Base-by-base conservation (phyloP, 2,888 invertebrate species). In the Autographa pulchrina region DNA sequence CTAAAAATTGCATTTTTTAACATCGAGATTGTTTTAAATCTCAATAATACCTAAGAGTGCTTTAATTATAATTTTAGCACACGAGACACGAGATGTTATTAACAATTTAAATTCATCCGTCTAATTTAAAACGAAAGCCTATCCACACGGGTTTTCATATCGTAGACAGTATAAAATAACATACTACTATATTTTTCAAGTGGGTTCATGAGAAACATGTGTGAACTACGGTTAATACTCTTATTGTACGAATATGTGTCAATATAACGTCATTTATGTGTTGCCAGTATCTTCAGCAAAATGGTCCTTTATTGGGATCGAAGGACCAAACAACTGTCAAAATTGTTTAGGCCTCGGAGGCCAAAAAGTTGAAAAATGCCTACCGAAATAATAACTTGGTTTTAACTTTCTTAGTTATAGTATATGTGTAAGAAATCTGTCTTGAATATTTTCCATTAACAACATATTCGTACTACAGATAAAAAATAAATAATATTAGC, bases 401-500 rank as follows among this genome's bases (percentile, higher is more conserved):
- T 11, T 38, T 38, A 11, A 38, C 38, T 38, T 38, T 35, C 35
- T 38, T 38, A 38, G 11, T 11, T 38, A 38, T 38, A 8, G 35
- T 9, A 38, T 38, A 38, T 25, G 38, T n/a, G n/a, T n/a, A 25
- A 20, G 11, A 25, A 56, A 56, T 11, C 2, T 13, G 3, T 13
- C 11, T 48, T 20, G 20, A 54, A 11, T 25, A 25, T 56, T 56
- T 13, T 56, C 0, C 2, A 20, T 48, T 61, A 48, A 38, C 64
- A 64, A 67, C 70, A 77, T 38, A 85, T 80, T 77, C 65, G 61
- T 71, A 70, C n/a, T 59, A 62, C n/a, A 73, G 38, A 0, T 69
- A 60, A 68, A 68, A 20, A 80, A 84, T 74, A 74, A 84, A 82
- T 82, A 77, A 72, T 69, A 82, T 65, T 69, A 80, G 7, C 85